Conservation (phyloP, 2,888 invertebrate species). For the Drosophila neotestacea region DNA sequence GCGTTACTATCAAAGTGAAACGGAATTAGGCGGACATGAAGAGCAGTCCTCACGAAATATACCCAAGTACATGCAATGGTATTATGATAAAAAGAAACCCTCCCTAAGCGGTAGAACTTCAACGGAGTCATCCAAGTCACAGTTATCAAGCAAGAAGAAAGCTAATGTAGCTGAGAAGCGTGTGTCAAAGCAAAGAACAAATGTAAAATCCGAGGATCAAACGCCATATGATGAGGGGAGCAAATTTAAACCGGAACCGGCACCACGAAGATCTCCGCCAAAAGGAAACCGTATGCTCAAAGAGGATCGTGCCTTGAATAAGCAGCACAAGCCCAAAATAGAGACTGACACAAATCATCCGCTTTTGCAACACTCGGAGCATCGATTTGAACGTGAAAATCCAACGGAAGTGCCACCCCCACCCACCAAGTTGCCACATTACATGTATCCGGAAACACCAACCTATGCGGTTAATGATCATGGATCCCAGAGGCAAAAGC, state of each 20-base stretch:
- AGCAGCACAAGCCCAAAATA: constrained; percentile 85
- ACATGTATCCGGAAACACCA: constrained; percentile 87
- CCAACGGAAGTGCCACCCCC: constrained; percentile 85
- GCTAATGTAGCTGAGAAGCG: constrained; percentile 70
- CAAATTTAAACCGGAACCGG: constrained; percentile 85
- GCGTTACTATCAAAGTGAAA: constrained; percentile 84
- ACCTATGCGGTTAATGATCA: constrained; percentile 81
- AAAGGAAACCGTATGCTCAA: constrained; percentile 83
- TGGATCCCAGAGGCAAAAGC: constrained; percentile 55
- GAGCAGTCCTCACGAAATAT: constrained; percentile 85
- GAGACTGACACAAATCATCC: constrained; percentile 88
- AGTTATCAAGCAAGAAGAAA: constrained; percentile 65
- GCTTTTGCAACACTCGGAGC: constrained; percentile 91
- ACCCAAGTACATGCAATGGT: constrained; percentile 93
- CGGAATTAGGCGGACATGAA: constrained; percentile 82
- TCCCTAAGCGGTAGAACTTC: constrained; percentile 74
- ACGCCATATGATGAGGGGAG: constrained; percentile 83
- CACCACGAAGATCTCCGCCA: constrained; percentile 84
- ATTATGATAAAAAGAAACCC: constrained; percentile 87
- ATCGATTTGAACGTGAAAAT: constrained; percentile 89
- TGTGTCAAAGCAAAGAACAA: constrained; percentile 77
- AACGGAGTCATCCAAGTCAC: constrained; percentile 72
- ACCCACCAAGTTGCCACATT: constrained; percentile 88
- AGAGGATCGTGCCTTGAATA: constrained; percentile 87
- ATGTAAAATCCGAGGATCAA: constrained; percentile 73